Evolutionary conservation across 2,113 vertebrate species (phyloP), one percentile per base, ranked within the genome.

Genomic region (Cygnus atratus): DNA sequence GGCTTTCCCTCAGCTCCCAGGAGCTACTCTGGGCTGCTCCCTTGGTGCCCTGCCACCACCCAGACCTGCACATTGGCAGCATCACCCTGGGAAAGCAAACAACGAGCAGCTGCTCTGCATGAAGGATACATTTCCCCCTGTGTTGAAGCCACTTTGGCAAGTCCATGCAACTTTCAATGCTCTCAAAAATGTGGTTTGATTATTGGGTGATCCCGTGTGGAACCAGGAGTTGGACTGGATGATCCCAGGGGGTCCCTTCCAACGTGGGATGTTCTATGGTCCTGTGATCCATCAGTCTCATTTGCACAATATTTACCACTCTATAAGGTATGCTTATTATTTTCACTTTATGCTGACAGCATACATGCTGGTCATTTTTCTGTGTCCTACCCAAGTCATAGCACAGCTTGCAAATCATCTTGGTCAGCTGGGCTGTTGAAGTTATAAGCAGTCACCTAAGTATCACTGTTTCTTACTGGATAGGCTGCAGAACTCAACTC

Each of bases 301-400:
- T 3, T 35, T 0, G 1, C 25, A 26, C 29, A n/a, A 3, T 33
- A 4, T 58, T 44, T 54, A 33, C 11, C 20, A 6, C 50, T 66
- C 50, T 9, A 3, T 9, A 35, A 43, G 52, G 13, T 20, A 43
- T 7, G 25, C 12, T 88, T 39, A 25, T 35, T 16, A 41, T 29
- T 50, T 58, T 66, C 31, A 16, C 67, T 80, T 88, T 13, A 9
- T 13, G 25, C 59, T 52, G 61, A 66, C 26, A 50, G 44, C 62
- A 7, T 22, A 43, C 1, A 0, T 33, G 37, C 43, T 35, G 31
- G 35, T 17, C 18, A 4, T 66, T 74, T 52, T 67, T 59, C 31
- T 75, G 61, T 37, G 52, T 54, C 61, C 54, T 44, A 22, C 33
- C 28, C 1, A 6, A 29, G 11, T 44, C 22, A 61, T 2, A 82